phyloP scores from a whole-genome alignment of 2,888 invertebrate species.

The Neoitamus cyanurus region DNA sequence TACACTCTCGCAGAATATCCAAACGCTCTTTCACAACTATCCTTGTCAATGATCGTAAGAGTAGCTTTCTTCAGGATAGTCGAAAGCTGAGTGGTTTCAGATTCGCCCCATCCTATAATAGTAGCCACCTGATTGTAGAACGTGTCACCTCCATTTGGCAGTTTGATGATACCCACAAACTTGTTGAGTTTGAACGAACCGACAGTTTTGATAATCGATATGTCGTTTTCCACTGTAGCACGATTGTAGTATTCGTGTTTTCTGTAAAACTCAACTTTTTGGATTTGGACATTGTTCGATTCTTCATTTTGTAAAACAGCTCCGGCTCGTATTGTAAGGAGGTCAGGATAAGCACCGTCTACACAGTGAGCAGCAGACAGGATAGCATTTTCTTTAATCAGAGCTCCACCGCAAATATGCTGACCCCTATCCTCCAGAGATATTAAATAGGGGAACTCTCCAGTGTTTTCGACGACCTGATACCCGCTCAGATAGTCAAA shows the following conservation, averaged over 20 bases:
- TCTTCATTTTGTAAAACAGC: neutral
- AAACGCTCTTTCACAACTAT: neutral
- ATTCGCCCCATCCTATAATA: neutral
- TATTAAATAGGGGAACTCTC: neutral
- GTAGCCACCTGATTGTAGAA: neutral
- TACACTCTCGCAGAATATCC: neutral
- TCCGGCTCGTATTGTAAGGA: neutral
- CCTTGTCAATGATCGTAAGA: neutral
- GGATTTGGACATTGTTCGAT: neutral
- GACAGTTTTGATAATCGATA: neutral
- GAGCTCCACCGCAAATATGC: slow-evolving; percentile 64
- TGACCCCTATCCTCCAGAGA: neutral
- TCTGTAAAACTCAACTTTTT: neutral
- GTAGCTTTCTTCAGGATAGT: neutral
- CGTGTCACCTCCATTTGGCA: neutral
- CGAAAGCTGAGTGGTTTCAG: neutral
- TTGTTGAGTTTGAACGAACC: neutral
- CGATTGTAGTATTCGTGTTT: neutral
- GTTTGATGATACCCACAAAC: neutral
- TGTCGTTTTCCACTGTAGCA: neutral
- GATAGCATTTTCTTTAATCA: slow-evolving; percentile 61
- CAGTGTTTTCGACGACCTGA: neutral
- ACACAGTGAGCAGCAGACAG: slow-evolving; percentile 65
- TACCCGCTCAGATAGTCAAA: too few relatives aligned
- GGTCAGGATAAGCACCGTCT: slow-evolving; percentile 59